Evolutionary conservation across 2,888 invertebrate genomes (phyloP).

Genomic region (Philhelius pedissequus): DNA sequence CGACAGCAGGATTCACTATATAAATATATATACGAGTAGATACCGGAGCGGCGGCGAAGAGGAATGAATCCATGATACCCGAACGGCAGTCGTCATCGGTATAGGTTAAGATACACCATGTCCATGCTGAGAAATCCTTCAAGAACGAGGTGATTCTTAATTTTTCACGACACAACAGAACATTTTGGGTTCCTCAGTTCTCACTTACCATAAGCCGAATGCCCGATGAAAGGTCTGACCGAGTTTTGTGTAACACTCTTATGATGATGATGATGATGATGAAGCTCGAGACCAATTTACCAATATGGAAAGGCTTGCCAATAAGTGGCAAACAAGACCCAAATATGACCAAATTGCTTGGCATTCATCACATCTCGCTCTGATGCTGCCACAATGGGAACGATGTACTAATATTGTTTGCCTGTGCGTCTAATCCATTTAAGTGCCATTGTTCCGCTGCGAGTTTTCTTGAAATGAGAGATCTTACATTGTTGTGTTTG

Average conservation of each 20-base stretch:
- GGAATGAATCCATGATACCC: not conserved
- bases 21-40: not conserved
- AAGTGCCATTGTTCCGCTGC: conserved; percentile 40
- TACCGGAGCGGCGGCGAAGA: conserved; percentile 1
- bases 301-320: conserved; percentile 40
- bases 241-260: not conserved
- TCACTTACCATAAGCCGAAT: not conserved
- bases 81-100: not conserved
- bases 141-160: conserved; percentile 49
- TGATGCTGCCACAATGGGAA: conserved; percentile 7
- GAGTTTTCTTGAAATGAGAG: conserved; percentile 37
- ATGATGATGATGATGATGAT: not conserved
- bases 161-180: conserved; percentile 48
- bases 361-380: not conserved
- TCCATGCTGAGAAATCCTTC: conserved; percentile 40
- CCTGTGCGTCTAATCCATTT: conserved; percentile 46
- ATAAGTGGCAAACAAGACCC: conserved; percentile 45
- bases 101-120: too few species aligned
- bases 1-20: conserved; percentile 47
- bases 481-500: conserved; percentile 45
- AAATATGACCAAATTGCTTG: conserved; percentile 27
- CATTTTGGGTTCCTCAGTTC: conserved; percentile 24
- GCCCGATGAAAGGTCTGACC: conserved; percentile 6
- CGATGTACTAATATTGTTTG: conserved; percentile 38
- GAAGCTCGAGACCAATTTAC: conserved; percentile 23